Evolutionary conservation across 2,797 vertebrate genomes (phyloP), one percentile per base, ranked within the genome.

Genomic region (Coendou prehensilis): DNA sequence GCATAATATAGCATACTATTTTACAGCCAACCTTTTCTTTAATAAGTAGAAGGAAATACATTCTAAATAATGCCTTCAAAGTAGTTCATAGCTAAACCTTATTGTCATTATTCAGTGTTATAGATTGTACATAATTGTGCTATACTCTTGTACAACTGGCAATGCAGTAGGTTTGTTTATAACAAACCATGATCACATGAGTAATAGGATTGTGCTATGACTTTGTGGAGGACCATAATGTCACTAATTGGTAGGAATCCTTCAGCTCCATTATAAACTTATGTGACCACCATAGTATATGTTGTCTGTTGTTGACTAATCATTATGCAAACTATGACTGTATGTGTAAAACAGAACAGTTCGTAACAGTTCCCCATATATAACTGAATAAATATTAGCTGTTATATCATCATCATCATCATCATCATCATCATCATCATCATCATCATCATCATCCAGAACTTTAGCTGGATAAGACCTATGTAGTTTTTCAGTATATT

Each of bases 401-500:
- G 10, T 91, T 57, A 63, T 18, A 59, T 94, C 33, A 54, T 87
- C 41, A 75, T 84, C 33, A 54, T 87, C 41, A 75, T 84, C 37
- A 45, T 59, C 22, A 37, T 57, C 63, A 47, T 79, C 37, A 41
- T 41, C n/a, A 59, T 94, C 33, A 54, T 87, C 41, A 75, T 84
- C 59, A 78, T 67, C 33, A 54, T 69, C 37, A 45, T 59, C 22
- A 37, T 57, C 63, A 47, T 79, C 37, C 26, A 96, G 59, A 95
- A 89, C 28, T 76, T 93, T 73, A 86, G 33, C 41, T 88, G 9
- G 15, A 52, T 89, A 89, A n/a, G 22, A 64, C 87, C 67, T 97
- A 83, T 75, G 90, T 90, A 26, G 18, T 87, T 96, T 94, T 84
- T 28, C 1, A n/a, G 33, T 87, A 50, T 83, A 61, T 86, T 91